Evolutionary conservation across 2,113 vertebrate species (phyloP), one percentile per base, ranked within the genome.

Genomic region (Tetrax tetrax): DNA sequence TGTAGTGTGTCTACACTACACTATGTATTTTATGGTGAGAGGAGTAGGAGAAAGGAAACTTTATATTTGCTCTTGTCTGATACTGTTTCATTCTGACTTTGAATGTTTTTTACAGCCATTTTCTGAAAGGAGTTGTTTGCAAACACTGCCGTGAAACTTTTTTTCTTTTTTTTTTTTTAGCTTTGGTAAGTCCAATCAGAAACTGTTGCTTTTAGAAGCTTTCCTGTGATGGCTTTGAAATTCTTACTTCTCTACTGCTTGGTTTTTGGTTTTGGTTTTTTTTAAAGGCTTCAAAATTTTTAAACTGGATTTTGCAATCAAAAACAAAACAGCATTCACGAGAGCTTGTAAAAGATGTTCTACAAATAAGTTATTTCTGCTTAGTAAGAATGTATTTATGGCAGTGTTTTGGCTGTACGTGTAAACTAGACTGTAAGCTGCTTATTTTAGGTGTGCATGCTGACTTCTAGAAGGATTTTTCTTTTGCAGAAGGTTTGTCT

Each of bases 301-400:
- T 27, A 31, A 43, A 41, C 31, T 51, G 72, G 19, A 37, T 71
- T 89, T 92, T 95, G 54, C 51, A 91, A 35, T 64, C 48, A 56
- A 23, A 84, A 84, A 0, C 74, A 71, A 90, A 83, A 1, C 37
- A 84, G 11, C 54, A 25, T 87, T 94, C 72, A 66, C 27, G 53
- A 29, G 24, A 71, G 29, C 43, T 83, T 60, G 24, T 37, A 68
- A 71, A 90, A 78, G 71, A 19, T 65, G 37, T 60, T 94, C 69
- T 68, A 78, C 65, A 81, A 83, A 92, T 5, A 78, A 79, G 23
- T 70, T 74, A 8, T 35, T 78, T 90, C 65, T 96, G 22, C 93
- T 96, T 92, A 95, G 77, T 92, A 83, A 94, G 87, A 92, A 83
- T 1, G 4, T 94, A 86, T 91, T 97, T 94, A 76, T 89, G 75